Conservation (phyloP, 2,797 vertebrate species). For the Pteronotus mesoamericanus region DNA sequence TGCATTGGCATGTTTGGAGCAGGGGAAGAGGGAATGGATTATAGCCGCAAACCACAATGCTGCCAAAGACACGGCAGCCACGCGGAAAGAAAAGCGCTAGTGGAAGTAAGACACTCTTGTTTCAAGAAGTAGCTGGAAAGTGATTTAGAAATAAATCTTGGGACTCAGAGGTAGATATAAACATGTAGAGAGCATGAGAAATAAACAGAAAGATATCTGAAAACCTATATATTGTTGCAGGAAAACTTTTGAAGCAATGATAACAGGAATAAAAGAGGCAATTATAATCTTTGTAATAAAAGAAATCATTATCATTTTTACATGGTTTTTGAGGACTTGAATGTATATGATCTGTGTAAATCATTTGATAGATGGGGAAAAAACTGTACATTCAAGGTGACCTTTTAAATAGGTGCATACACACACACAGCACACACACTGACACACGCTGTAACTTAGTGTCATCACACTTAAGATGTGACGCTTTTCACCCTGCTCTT, state of each 20-base stretch:
- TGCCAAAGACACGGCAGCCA: background rate
- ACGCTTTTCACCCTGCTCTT: background rate
- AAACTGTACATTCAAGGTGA: background rate
- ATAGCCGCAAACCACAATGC: fast-evolving
- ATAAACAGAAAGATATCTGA: background rate
- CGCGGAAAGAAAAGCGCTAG: background rate
- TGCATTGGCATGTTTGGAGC: background rate
- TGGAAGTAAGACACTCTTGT: background rate
- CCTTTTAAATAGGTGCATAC: background rate
- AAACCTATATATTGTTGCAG: background rate
- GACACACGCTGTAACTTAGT: background rate
- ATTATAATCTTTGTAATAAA: background rate
- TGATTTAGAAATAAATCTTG: background rate
- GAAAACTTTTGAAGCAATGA: background rate
- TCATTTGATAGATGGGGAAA: background rate
- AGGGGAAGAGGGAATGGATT: background rate
- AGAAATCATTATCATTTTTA: background rate
- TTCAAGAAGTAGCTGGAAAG: background rate
- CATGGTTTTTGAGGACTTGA: background rate
- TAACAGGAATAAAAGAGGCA: background rate
- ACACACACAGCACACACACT: background rate
- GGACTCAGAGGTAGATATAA: background rate
- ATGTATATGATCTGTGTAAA: background rate
- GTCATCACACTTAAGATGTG: background rate
- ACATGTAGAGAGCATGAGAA: background rate